phyloP scores from a whole-genome alignment of 2,888 invertebrate species.

The Rugalucina vietnamica region DNA sequence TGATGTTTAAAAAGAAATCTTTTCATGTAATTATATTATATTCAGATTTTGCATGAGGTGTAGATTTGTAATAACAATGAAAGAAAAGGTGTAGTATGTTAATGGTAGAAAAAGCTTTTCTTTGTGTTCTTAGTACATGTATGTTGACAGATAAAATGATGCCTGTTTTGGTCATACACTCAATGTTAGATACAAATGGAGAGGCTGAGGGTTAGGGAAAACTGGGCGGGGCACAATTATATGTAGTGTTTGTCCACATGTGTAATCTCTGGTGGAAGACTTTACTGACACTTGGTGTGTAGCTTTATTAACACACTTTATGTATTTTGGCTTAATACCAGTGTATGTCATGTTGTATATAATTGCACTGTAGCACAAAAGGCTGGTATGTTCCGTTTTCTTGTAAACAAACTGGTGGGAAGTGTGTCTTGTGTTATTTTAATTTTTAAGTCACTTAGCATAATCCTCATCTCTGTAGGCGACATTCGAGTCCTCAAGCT shows the following conservation, averaged over 20 bases:
- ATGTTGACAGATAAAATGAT: not conserved
- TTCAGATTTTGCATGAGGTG: too few relatives aligned
- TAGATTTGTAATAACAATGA: too few relatives aligned
- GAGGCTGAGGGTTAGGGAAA: too few relatives aligned
- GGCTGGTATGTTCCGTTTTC: constrained; percentile 2
- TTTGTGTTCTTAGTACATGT: not conserved
- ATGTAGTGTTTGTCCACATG: too few relatives aligned
- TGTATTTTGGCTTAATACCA: not conserved
- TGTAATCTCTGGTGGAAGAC: not conserved
- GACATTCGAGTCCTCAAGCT: constrained; percentile 6
- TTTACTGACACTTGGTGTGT: constrained; percentile 2
- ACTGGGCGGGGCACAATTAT: too few relatives aligned
- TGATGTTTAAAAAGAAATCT: too few relatives aligned
- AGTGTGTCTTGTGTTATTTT: constrained; percentile 16
- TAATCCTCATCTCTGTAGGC: constrained; percentile 12
- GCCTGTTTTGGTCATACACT: not conserved
- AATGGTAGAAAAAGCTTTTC: too few relatives aligned
- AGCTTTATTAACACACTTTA: not conserved
- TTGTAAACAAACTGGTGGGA: not conserved
- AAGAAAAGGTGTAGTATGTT: too few relatives aligned
- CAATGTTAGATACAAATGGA: too few relatives aligned
- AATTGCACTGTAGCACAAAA: not conserved
- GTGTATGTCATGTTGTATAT: not conserved
- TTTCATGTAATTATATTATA: too few relatives aligned
- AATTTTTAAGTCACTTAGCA: constrained; percentile 8